Conservation (phyloP, 2,888 invertebrate species). For the Cordilura impudica region DNA sequence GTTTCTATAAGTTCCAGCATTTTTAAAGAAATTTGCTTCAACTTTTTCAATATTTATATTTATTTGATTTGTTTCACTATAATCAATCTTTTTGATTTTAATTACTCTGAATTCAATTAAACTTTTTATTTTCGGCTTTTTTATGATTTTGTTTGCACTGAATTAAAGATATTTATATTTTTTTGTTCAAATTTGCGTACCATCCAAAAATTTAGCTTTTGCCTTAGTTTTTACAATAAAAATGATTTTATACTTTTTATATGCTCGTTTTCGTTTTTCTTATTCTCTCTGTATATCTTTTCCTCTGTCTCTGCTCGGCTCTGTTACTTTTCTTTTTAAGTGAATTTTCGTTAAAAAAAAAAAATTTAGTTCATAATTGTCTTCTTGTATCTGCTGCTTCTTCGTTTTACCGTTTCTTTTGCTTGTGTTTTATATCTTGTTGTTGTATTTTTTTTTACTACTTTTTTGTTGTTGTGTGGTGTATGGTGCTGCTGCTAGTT, state of each 20-base stretch:
- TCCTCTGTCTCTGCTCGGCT: slow-evolving; percentile 58
- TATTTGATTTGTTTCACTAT: slow-evolving; percentile 21
- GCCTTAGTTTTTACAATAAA: slow-evolving; percentile 51
- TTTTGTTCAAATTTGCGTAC: slow-evolving; percentile 52
- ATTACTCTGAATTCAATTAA: neutral
- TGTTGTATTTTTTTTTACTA: slow-evolving; percentile 66
- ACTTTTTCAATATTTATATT: slow-evolving; percentile 50
- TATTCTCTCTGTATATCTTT: slow-evolving; percentile 50
- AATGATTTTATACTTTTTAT: slow-evolving; percentile 51
- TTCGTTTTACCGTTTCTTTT: slow-evolving; percentile 75
- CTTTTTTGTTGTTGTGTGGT: slow-evolving; percentile 69
- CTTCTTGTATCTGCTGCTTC: slow-evolving; percentile 68
- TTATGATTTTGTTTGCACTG: slow-evolving; percentile 23
- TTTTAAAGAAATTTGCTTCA: slow-evolving; percentile 66
- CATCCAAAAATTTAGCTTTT: slow-evolving; percentile 47
- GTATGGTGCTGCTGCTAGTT: slow-evolving; percentile 47
- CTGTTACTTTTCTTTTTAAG: slow-evolving; percentile 66
- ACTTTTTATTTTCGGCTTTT: slow-evolving; percentile 20
- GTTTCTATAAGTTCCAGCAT: slow-evolving; percentile 77
- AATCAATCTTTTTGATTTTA: too few relatives aligned
- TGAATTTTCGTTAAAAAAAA: slow-evolving; percentile 64
- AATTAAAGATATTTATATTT: slow-evolving; percentile 12
- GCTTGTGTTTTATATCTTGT: slow-evolving; percentile 52
- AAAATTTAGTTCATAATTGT: slow-evolving; percentile 67
- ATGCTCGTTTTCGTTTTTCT: slow-evolving; percentile 62